phyloP scores from a whole-genome alignment of 2,113 vertebrate species.

The Edolisoma coerulescens region DNA sequence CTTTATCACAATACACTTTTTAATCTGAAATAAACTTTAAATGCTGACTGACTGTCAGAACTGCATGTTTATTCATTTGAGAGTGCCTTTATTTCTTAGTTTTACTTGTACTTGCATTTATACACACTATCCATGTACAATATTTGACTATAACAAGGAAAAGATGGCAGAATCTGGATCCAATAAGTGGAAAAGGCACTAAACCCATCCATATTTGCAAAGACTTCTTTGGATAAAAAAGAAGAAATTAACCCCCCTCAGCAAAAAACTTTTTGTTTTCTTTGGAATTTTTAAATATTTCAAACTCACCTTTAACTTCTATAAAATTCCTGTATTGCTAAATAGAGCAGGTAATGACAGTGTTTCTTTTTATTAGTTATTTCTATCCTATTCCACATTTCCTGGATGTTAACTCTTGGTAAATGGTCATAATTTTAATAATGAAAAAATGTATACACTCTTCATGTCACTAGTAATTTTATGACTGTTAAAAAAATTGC shows the following conservation, averaged over 20 bases:
- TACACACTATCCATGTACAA: accelerated
- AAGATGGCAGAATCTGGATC: neutral
- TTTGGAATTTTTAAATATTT: neutral
- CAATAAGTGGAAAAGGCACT: neutral
- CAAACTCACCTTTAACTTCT: neutral
- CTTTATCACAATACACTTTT: neutral
- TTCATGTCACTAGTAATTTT: neutral
- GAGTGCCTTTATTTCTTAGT: neutral
- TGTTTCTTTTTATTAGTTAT: neutral
- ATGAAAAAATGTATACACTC: neutral
- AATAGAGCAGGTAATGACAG: accelerated
- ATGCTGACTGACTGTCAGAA: neutral
- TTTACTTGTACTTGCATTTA: neutral
- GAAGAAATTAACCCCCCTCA: accelerated
- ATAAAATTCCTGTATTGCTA: accelerated
- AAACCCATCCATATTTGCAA: neutral
- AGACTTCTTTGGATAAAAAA: accelerated
- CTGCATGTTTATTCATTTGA: neutral
- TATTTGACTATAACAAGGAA: neutral
- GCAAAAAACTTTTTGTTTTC: neutral
- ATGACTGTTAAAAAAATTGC: neutral
- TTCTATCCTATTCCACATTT: neutral
- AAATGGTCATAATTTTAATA: neutral
- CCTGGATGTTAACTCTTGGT: neutral
- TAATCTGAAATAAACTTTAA: neutral